Conservation (phyloP, 2,797 vertebrate genomes). For the Rhyacichthys aspro region DNA sequence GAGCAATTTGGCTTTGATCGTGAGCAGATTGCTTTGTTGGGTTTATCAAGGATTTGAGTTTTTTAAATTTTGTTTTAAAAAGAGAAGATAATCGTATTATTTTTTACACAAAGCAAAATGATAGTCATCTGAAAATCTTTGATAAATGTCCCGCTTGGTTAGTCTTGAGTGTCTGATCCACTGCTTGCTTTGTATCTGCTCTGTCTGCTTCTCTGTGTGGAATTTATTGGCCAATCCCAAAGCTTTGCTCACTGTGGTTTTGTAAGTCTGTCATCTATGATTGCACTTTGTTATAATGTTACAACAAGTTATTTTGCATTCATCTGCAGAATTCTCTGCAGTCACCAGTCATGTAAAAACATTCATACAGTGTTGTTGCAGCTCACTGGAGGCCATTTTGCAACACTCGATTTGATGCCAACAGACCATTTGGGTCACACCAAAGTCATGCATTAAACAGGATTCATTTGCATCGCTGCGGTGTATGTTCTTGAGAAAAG, state of each 20-base stretch:
- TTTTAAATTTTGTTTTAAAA: background rate
- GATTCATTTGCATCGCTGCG: conserved; percentile 37
- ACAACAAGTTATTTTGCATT: conserved; percentile 24
- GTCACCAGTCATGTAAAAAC: conserved; percentile 29
- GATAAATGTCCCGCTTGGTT: conserved; percentile 75
- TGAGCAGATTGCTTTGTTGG: conserved; percentile 74
- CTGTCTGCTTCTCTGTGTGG: conserved; percentile 45
- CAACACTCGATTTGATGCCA: conserved; percentile 42
- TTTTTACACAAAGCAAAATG: background rate
- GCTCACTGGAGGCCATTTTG: conserved; percentile 23
- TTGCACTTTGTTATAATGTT: conserved; percentile 28
- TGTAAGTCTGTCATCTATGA: conserved; percentile 39
- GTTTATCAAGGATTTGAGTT: conserved; percentile 78
- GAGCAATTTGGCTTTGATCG: conserved; percentile 67
- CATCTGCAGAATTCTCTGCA: conserved; percentile 17
- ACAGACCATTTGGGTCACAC: conserved; percentile 48
- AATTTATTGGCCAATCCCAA: conserved; percentile 24
- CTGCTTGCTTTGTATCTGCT: conserved; percentile 56
- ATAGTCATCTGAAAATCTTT: conserved; percentile 71
- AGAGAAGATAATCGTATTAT: conserved; percentile 40
- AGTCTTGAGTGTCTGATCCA: conserved; percentile 44
- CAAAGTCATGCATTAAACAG: conserved; percentile 58
- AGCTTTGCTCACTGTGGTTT: conserved; percentile 45
- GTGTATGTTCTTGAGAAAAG: background rate
- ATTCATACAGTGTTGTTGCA: conserved; percentile 25